Conservation (phyloP, 1,140 invertebrate species). For the Cotesia vestalis region DNA sequence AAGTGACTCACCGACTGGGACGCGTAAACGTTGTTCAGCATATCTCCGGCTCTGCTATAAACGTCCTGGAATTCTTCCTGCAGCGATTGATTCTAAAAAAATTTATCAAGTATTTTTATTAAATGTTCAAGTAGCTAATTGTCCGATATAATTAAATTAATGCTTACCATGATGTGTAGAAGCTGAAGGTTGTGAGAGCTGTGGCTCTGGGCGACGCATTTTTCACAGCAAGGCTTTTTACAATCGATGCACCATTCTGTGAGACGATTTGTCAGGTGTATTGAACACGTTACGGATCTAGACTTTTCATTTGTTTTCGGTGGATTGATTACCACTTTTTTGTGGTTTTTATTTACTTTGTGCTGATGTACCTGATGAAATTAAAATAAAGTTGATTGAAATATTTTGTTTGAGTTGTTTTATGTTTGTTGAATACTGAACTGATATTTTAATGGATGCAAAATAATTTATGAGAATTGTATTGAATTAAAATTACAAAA, state of each 20-base stretch:
- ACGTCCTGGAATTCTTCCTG: slow-evolving; percentile 31
- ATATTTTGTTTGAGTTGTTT: too few relatives aligned
- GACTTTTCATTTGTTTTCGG: not conserved
- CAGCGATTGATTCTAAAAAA: slow-evolving; percentile 44
- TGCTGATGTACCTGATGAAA: too few relatives aligned
- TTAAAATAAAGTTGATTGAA: too few relatives aligned
- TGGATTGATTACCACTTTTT: not conserved
- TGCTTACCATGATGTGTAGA: not conserved
- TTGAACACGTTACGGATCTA: slow-evolving; percentile 22
- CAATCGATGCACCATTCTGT: slow-evolving; percentile 59
- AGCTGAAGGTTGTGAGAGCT: slow-evolving; percentile 49
- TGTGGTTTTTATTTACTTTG: too few relatives aligned
- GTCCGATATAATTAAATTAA: slow-evolving; percentile 10
- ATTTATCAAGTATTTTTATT: not conserved
- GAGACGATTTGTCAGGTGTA: slow-evolving; percentile 38
- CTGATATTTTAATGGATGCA: too few relatives aligned
- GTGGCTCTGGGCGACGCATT: slow-evolving; percentile 54
- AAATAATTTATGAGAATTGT: too few relatives aligned
- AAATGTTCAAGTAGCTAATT: slow-evolving; percentile 10
- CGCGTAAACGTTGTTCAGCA: slow-evolving; percentile 25
- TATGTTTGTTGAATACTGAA: too few relatives aligned
- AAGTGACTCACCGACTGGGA: slow-evolving; percentile 45
- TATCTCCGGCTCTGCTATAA: slow-evolving; percentile 24
- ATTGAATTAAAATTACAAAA: too few relatives aligned
- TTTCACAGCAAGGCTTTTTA: slow-evolving; percentile 49